Conservation (phyloP, 2,797 vertebrate genomes). For the Antrozous pallidus region DNA sequence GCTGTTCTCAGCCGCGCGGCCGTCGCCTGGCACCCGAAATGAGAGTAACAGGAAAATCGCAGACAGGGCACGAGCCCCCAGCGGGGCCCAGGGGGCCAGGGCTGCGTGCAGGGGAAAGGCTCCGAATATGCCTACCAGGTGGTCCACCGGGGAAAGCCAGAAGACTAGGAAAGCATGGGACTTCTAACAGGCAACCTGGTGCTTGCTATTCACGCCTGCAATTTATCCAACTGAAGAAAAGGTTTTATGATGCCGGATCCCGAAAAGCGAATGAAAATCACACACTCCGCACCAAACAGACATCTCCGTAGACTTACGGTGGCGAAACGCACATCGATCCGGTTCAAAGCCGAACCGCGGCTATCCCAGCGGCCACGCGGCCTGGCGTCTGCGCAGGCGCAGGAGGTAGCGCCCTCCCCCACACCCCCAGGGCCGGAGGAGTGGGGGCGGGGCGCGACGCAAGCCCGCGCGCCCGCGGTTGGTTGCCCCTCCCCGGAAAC, state of each 20-base stretch:
- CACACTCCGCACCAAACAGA: neutral
- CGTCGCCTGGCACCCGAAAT: no score
- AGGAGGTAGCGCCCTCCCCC: no score
- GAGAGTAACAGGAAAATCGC: no score
- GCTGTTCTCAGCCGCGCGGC: no score
- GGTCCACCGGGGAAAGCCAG: neutral
- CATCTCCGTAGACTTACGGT: no score
- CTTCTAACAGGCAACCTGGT: neutral
- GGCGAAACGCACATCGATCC: accelerated
- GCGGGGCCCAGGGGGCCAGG: no score
- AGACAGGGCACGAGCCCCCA: no score
- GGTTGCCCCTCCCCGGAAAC: neutral
- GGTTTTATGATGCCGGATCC: neutral
- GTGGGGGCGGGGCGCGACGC: neutral
- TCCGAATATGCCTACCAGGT: no score
- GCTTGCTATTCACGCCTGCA: neutral
- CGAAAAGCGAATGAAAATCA: neutral
- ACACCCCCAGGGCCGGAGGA: no score
- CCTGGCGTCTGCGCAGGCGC: neutral
- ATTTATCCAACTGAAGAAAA: neutral
- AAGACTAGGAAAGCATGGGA: neutral
- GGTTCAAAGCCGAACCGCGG: accelerated
- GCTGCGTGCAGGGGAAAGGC: no score
- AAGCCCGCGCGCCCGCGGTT: accelerated
- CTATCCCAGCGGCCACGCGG: accelerated